These are phyloP conservation scores for Bellardia pandia DNA, from an alignment of 2,888 invertebrate species.

Conservation along the genomic window DNA sequence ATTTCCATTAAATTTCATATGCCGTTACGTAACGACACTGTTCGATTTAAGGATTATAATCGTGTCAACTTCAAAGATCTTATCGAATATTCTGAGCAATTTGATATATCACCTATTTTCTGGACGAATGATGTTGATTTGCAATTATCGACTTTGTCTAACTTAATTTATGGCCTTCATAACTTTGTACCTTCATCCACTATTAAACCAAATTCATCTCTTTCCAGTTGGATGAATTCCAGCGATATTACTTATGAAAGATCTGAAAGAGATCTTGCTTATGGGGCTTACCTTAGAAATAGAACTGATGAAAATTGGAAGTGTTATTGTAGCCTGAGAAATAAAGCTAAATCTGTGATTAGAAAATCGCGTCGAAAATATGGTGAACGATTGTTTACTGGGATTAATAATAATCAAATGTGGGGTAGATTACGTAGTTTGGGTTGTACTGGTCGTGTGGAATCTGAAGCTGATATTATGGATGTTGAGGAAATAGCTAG, in stretches of 20 bases:
- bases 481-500: too few species aligned
- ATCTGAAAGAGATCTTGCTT: background rate
- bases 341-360: slow-evolving; percentile 8
- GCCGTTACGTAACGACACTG: too few species aligned
- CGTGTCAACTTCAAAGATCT: background rate
- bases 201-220: background rate
- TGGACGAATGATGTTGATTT: background rate
- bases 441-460: background rate
- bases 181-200: background rate
- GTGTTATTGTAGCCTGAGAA: background rate
- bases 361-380: background rate
- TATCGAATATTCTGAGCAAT: background rate
- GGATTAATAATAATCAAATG: background rate
- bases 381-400: too few species aligned
- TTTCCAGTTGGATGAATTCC: background rate
- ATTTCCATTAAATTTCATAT: background rate
- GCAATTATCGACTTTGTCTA: background rate
- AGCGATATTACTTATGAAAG: background rate
- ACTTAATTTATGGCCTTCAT: background rate
- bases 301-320: background rate
- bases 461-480: background rate
- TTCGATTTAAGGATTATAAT: too few species aligned
- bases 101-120: background rate
- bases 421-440: background rate
- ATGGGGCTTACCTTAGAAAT: background rate